Base-by-base conservation (phyloP, 2,888 invertebrate genomes). In the Acanthosoma haemorrhoidale region DNA sequence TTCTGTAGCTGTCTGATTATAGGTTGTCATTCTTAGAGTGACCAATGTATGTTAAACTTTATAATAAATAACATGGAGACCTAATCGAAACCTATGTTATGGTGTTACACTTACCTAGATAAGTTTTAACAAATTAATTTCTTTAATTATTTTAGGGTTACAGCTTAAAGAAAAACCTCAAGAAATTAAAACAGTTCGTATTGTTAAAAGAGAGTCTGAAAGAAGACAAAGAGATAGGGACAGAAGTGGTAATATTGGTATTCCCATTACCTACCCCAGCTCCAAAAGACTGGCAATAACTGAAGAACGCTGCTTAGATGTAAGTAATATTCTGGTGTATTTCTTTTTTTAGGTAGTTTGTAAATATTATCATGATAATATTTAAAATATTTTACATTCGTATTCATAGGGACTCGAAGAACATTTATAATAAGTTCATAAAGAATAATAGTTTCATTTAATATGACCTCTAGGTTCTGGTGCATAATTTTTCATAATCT, bases 161-260 rank as follows among this genome's bases (percentile, higher is more conserved):
- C 38, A 70, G 34, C 63, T 71, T 39, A 87, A 89, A 70, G 94
- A 94, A 78, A 92, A 92, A 73, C 80, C 81, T 76, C 87, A 90
- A 79, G 94, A 94, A 81, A 92, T 92, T 71, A 93, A 94, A 84
- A 95, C 95, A 0, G 95, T 96, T 16, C 85, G 95, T 71, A 94
- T 95, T 77, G 94, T 96, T 0, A 96, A 96, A 81, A 84, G 94
- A 13, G 94, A 94, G 79, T 92, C 93, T 21, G 94, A 94, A 79
- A 85, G 93, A 67, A 83, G 94, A 0, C 92, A 92, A 78, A 83
- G 91, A 60, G 92, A 92, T 76, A 83, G 91, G 59, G 92, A 92
- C 76, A 87, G 90, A 59, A 84, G 83, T 32, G 80, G 80, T 16
- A 78, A 77, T 63, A 76, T 78, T 51, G 79, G 78, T 4, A 77